Conservation (phyloP, 2,797 vertebrate species). For the Cuculus canorus region DNA sequence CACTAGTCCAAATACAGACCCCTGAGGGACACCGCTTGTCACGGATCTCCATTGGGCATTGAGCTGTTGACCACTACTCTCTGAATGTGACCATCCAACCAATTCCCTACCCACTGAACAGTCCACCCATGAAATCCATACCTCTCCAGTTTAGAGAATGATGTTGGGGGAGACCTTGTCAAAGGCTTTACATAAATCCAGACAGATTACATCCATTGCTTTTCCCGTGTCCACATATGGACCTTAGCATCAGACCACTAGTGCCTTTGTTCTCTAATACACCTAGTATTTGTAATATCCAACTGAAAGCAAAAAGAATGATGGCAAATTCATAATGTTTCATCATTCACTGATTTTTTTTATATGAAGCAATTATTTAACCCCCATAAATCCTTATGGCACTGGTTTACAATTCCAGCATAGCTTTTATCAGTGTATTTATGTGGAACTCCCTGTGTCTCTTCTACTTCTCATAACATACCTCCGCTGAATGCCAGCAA, state of each 20-base stretch:
- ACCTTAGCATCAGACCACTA: background rate
- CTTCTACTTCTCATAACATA: background rate
- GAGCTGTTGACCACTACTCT: too few relatives aligned
- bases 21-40: too few relatives aligned
- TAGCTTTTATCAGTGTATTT: background rate
- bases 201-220: too few relatives aligned
- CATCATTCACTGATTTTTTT: background rate
- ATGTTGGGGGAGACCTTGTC: too few relatives aligned
- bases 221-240: background rate
- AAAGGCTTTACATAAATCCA: too few relatives aligned
- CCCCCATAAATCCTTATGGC: background rate
- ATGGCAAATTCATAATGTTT: background rate
- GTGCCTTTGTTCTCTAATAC: background rate
- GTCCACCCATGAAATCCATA: too few relatives aligned
- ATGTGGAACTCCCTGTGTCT: background rate
- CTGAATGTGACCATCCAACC: too few relatives aligned
- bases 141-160: too few relatives aligned
- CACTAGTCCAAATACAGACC: too few relatives aligned
- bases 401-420: background rate
- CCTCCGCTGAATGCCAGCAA: background rate
- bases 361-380: background rate
- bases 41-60: too few relatives aligned
- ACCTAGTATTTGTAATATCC: background rate
- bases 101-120: too few relatives aligned
- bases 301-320: background rate